phyloP scores from a whole-genome alignment of 2,113 vertebrate genomes.

The Sceloporus undulatus region DNA sequence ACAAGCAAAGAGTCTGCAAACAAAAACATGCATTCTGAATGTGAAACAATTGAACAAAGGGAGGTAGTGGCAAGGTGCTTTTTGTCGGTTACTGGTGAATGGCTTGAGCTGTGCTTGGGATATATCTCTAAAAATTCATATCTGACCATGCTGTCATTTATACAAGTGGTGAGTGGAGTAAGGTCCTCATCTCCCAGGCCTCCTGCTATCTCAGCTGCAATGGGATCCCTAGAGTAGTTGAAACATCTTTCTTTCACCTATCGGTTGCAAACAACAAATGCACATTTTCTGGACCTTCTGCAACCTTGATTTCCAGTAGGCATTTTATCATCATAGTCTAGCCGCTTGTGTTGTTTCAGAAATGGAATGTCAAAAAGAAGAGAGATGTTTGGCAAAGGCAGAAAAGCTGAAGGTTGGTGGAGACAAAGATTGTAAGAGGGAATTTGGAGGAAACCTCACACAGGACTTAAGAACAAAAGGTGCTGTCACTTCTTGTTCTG shows the following conservation, averaged over 20 bases:
- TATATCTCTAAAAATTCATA: background rate
- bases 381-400: background rate
- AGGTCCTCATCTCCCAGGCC: background rate
- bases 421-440: background rate
- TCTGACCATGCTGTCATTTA: background rate
- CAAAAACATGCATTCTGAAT: conserved; percentile 19
- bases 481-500: background rate
- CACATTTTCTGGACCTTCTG: background rate
- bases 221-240: background rate
- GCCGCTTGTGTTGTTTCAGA: background rate
- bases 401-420: background rate
- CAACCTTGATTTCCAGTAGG: background rate
- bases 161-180: background rate
- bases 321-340: background rate
- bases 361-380: background rate
- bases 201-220: background rate
- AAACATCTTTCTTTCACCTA: background rate
- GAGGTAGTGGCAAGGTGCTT: conserved; percentile 12
- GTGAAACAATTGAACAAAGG: background rate
- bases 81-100: conserved; percentile 17
- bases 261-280: background rate
- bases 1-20: conserved; percentile 9
- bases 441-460: background rate
- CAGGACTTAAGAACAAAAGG: background rate
- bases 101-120: conserved; percentile 1